Evolutionary conservation across 2,888 invertebrate genomes (phyloP), one percentile per base, ranked within the genome.

Genomic region (Graphium colonna): DNA sequence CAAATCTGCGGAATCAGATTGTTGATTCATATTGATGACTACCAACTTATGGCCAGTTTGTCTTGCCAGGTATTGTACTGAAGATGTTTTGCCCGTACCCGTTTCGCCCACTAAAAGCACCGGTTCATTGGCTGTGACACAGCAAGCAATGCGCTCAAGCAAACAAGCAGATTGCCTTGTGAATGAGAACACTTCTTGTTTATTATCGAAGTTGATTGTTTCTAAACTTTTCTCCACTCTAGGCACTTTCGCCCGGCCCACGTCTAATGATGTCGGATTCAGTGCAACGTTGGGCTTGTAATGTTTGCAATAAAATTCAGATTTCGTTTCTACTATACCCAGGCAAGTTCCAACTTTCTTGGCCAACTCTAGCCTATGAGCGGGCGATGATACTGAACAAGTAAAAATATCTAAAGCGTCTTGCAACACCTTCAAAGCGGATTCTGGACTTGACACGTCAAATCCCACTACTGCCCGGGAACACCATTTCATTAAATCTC

Each of bases 21-120:
- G 99, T 73, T 99, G 98, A 74, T 98, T 99, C 96, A 99, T 96
- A 75, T 99, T 99, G 17, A 99, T 96, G 0, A 99, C 98, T 26
- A 95, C 91, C 26, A 99, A 89, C 71, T 94, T 96, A 63, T 96
- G 95, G 0, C 96, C 95, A 0, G 96, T 93, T 60, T 94, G 93
- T 57, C 93, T 92, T 0, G 98, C 96, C 51, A 99, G 87, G 79
- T 96, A 97, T 75, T 99, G 99, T 0, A 99, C 93, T 0, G 96
- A 94, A 0, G 97, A 96, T 0, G 99, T 99, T 90, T 99, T 99
- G 0, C 99, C 99, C 0, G 98, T 98, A 43, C 99, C 99, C 0
- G 99, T 99, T 87, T 99, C 99, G 21, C 99, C 99, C 0, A 99
- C 98, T 4, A 99, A 87, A 3, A 99, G 85, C 1, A 98, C 96